Evolutionary conservation across 2,113 vertebrate species (phyloP), one percentile per base, ranked within the genome.

Genomic region (Gymnobelideus leadbeateri): DNA sequence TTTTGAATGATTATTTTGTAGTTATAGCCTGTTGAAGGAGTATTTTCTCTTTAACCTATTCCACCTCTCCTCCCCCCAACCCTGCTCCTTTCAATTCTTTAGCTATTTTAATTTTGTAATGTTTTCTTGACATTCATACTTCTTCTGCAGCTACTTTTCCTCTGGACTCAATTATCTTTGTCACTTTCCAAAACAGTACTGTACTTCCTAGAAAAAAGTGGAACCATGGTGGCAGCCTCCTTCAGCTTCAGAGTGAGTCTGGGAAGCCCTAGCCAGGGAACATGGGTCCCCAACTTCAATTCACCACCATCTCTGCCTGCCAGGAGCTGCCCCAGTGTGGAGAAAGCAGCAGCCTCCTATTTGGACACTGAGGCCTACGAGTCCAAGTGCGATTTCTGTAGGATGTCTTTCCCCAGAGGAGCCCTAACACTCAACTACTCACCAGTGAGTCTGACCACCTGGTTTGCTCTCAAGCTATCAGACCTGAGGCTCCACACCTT

Each of bases 401-500:
- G 98, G 96, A 99, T 99, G 90, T 98, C 98, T 7, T 7, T 98
- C 98, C 90, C 98, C 98, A 23, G 96, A 97, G 97, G 99, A 99
- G 53, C 96, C 99, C 51, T 19, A 96, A 95, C 95, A 99, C 99
- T 0, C 98, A 99, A 50, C 98, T 99, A 93, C 98, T 99, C 10
- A 92, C 94, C 54, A 98, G 98, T 25, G 96, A 99, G 98, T 99
- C 99, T 96, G 99, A 99, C 97, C 99, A 99, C 28, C 97, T 99
- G 3, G 98, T 99, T 23, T 99, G 99, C 98, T 99, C 99, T 92
- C 99, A 97, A 98, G 99, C 99, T 95, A 99, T 99, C 96, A 99
- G 98, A 91, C 99, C 99, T 46, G 99, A 99, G 93, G 99, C 99
- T 12, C 98, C 99, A 11, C 99, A 99, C 97, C 99, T 99, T 98